These are phyloP conservation scores for Apamea sordens DNA, from an alignment of 2,888 invertebrate genomes.

Conservation along the genomic window DNA sequence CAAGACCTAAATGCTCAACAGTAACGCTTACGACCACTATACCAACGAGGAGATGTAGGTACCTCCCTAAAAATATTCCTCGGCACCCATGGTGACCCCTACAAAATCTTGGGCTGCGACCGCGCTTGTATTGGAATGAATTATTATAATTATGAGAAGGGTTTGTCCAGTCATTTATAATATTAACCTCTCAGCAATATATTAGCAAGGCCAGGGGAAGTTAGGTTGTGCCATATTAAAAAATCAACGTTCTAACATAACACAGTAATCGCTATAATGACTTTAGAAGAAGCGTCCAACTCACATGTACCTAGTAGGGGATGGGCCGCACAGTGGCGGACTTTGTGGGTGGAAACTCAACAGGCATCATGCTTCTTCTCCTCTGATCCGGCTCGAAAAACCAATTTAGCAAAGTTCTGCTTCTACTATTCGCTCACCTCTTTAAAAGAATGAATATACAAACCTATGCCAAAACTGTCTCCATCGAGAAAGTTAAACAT, in stretches of 20 bases:
- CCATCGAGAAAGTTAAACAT: conserved; percentile 88
- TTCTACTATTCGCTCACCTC: background rate
- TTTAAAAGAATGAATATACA: conserved; percentile 17
- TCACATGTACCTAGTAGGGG: background rate
- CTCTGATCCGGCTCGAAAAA: background rate
- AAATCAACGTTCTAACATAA: background rate
- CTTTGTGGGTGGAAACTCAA: background rate
- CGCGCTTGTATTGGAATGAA: too few relatives aligned
- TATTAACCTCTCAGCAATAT: background rate
- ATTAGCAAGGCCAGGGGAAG: background rate
- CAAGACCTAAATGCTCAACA: too few relatives aligned
- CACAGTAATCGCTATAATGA: background rate
- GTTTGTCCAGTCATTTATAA: background rate
- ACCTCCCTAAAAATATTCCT: too few relatives aligned
- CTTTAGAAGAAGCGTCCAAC: background rate
- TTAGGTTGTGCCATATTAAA: background rate
- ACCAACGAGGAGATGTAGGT: too few relatives aligned
- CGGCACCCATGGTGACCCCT: too few relatives aligned
- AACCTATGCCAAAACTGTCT: conserved; percentile 88
- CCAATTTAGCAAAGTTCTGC: background rate
- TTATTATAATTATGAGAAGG: background rate
- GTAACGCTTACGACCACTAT: too few relatives aligned
- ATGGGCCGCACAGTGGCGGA: background rate
- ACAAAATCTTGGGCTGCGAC: too few relatives aligned
- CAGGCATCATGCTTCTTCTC: background rate